Percentiles rank a stretch among this genome's conserved stretches.
Conservation (phyloP, 2,888 invertebrate genomes). For the Portevinia maculata region DNA sequence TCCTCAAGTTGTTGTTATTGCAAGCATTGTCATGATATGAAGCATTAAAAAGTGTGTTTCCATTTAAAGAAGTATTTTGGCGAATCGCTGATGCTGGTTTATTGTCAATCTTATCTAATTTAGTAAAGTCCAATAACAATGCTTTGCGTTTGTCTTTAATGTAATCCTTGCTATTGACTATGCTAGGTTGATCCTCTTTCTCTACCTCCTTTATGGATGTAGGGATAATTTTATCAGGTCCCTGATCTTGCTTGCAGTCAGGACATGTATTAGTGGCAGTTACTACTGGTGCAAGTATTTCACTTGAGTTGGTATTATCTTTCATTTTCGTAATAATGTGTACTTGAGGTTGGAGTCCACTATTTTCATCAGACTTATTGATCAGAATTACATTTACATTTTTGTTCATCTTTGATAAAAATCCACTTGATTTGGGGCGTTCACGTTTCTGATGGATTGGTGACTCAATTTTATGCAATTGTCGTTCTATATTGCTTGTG, state of each 20-base stretch:
- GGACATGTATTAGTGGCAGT: slow-evolving; percentile 61
- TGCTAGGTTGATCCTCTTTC: slow-evolving; percentile 82
- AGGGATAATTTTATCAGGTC: slow-evolving; percentile 23
- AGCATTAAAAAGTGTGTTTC: slow-evolving; percentile 68
- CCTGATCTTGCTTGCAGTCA: slow-evolving; percentile 74
- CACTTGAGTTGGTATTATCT: slow-evolving; percentile 19
- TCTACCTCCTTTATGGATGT: slow-evolving; percentile 78
- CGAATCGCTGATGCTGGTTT: slow-evolving; percentile 63
- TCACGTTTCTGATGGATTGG: slow-evolving; percentile 79
- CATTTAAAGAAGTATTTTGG: slow-evolving; percentile 62
- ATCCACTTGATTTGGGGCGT: slow-evolving; percentile 76
- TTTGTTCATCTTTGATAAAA: slow-evolving; percentile 78
- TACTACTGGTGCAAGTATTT: slow-evolving; percentile 9
- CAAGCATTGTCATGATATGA: slow-evolving; percentile 76
- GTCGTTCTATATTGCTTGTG: slow-evolving; percentile 81
- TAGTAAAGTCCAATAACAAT: slow-evolving; percentile 86
- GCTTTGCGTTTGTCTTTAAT: slow-evolving; percentile 83
- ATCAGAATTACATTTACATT: slow-evolving; percentile 83
- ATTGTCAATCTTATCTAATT: slow-evolving; percentile 80
- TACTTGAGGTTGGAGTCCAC: slow-evolving; percentile 41
- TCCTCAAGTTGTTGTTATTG: slow-evolving; percentile 77
- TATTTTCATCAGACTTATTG: slow-evolving; percentile 48
- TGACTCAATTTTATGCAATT: slow-evolving; percentile 78
- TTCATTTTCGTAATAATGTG: slow-evolving; percentile 64
- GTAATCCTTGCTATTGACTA: slow-evolving; percentile 76